Conservation (phyloP, 2,113 vertebrate species). For the Plectropomus leopardus region DNA sequence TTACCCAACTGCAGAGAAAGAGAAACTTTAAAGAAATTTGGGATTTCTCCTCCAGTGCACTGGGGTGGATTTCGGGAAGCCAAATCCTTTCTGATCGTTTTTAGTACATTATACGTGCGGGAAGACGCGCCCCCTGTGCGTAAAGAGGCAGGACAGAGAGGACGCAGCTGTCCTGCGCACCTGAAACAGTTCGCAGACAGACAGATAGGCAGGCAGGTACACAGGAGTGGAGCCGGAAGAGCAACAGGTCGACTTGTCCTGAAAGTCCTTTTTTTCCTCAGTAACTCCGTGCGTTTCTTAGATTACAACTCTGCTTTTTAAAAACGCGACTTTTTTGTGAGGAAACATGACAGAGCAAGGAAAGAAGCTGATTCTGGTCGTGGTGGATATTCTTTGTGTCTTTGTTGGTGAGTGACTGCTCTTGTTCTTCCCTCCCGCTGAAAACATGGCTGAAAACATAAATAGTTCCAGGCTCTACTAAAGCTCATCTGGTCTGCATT, state of each 20-base stretch:
- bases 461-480: background rate
- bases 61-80: background rate
- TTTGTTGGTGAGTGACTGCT: constrained; percentile 86
- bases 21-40: background rate
- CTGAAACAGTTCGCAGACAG: constrained; percentile 26
- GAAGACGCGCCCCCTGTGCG: constrained; percentile 41
- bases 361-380: constrained; percentile 86
- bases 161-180: constrained; percentile 42
- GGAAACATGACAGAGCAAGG: constrained; percentile 80
- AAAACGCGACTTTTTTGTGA: constrained; percentile 24
- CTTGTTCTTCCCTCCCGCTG: background rate
- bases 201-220: constrained; percentile 67
- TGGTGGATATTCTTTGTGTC: constrained; percentile 90
- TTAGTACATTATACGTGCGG: too few relatives aligned
- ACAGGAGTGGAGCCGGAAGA: constrained; percentile 81
- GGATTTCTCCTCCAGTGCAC: background rate
- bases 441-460: constrained; percentile 59
- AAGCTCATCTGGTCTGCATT: background rate
- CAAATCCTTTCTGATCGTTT: background rate
- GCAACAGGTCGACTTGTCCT: constrained; percentile 53
- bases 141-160: constrained; percentile 32
- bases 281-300: background rate
- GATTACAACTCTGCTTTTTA: background rate
- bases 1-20: background rate
- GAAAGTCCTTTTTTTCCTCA: background rate